These are phyloP conservation scores for Grus americana DNA, from an alignment of 2,113 vertebrate genomes.

Conservation along the genomic window DNA sequence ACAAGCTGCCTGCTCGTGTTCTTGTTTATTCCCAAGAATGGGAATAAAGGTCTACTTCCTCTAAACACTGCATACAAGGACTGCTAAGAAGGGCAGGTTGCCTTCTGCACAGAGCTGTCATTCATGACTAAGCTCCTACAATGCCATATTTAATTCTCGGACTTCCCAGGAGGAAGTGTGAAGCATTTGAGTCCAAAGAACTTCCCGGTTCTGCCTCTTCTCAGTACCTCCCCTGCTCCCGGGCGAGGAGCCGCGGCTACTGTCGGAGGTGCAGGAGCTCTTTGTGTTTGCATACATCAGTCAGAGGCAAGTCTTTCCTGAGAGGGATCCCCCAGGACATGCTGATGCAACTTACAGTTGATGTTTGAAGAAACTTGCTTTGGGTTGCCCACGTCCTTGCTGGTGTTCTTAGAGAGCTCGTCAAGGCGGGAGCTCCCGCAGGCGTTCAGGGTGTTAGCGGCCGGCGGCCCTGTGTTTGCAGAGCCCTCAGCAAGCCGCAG, in stretches of 20 bases:
- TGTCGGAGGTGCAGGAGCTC: not conserved
- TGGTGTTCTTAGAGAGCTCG: not conserved
- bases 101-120: slow-evolving; percentile 7
- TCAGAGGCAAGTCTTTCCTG: not conserved
- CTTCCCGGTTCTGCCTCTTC: not conserved
- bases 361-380: not conserved
- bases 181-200: not conserved
- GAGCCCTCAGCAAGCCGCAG: not conserved
- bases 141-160: slow-evolving; percentile 23
- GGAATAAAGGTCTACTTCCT: slow-evolving; percentile 49
- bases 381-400: not conserved
- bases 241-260: not conserved
- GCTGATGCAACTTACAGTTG: not conserved
- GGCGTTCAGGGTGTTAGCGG: not conserved
- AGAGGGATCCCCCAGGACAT: not conserved
- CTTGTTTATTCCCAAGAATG: not conserved
- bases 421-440: not conserved
- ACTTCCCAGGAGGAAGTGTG: slow-evolving; percentile 13
- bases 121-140: slow-evolving; percentile 22
- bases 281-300: not conserved
- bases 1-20: slow-evolving; percentile 21
- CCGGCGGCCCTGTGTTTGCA: not conserved
- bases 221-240: not conserved
- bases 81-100: slow-evolving; percentile 34
- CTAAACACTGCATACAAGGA: slow-evolving; percentile 37